Conservation (phyloP, 2,888 invertebrate species). For the Celastrina argiolus region DNA sequence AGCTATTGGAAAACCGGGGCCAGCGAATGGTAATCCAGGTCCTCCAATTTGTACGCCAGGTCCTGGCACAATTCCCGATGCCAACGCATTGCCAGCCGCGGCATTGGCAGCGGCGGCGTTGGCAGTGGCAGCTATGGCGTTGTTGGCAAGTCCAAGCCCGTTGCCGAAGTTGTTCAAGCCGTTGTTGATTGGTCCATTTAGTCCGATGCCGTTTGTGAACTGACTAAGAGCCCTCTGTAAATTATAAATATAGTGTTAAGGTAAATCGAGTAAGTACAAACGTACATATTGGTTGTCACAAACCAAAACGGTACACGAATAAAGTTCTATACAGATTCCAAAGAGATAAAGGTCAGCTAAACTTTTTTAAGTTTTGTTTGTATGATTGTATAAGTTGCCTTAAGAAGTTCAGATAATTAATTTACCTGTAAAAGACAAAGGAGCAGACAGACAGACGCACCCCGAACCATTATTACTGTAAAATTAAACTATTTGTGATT, state of each 20-base stretch:
- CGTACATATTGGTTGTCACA: too few species aligned
- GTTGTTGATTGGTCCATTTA: not conserved
- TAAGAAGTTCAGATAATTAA: slow-evolving; percentile 5
- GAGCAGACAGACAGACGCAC: slow-evolving; percentile 30
- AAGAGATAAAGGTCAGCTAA: too few species aligned
- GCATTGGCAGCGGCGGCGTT: slow-evolving; percentile 31
- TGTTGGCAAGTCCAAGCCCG: slow-evolving; percentile 24
- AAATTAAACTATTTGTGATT: slow-evolving; percentile 16
- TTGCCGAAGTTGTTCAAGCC: slow-evolving; percentile 23
- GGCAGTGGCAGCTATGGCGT: slow-evolving; percentile 27
- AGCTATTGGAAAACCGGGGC: slow-evolving; percentile 34
- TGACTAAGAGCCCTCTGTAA: slow-evolving; percentile 35
- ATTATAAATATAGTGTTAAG: slow-evolving; percentile 10
- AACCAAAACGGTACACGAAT: too few species aligned
- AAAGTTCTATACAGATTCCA: too few species aligned
- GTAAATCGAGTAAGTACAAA: too few species aligned
- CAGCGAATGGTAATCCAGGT: slow-evolving; percentile 55
- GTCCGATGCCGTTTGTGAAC: not conserved
- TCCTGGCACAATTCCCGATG: not conserved
- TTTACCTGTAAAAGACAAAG: slow-evolving; percentile 28
- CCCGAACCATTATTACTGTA: slow-evolving; percentile 32
- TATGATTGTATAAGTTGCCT: too few species aligned
- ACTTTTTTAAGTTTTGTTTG: too few species aligned
- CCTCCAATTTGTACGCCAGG: slow-evolving; percentile 38
- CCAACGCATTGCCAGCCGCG: slow-evolving; percentile 8